Evolutionary conservation across 1,140 invertebrate genomes (phyloP).

Genomic region (Oryzaephilus surinamensis): DNA sequence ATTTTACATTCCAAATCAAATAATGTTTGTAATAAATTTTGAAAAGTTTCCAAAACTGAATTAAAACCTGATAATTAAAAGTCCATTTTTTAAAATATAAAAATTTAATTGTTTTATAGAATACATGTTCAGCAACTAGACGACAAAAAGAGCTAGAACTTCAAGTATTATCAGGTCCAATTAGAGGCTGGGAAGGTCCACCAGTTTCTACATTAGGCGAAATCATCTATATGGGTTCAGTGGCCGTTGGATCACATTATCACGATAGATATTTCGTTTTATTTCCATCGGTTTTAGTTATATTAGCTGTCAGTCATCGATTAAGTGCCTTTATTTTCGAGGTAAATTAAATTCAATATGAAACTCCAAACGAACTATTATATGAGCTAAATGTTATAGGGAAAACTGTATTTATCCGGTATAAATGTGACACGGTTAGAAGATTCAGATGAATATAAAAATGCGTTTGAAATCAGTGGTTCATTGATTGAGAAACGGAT

Average conservation of each 20-base stretch:
- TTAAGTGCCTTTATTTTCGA: conserved; percentile 94
- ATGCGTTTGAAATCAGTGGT: conserved; percentile 89
- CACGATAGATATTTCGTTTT: conserved; percentile 87
- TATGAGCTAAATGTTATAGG: too few species aligned
- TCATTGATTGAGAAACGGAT: conserved; percentile 82
- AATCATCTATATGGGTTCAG: conserved; percentile 77
- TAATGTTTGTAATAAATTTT: not conserved
- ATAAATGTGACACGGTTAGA: conserved; percentile 68
- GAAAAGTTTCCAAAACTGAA: too few species aligned
- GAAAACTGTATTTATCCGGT: conserved; percentile 79
- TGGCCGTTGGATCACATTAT: conserved; percentile 66
- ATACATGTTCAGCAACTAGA: conserved; percentile 69
- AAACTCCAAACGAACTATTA: not conserved
- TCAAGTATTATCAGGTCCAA: conserved; percentile 84
- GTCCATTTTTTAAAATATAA: too few species aligned
- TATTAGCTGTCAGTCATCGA: conserved; percentile 79
- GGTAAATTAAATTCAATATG: conserved; percentile 42
- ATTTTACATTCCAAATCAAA: too few species aligned
- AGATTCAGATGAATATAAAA: conserved; percentile 67
- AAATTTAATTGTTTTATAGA: conserved; percentile 46
- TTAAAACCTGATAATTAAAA: too few species aligned
- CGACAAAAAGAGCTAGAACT: conserved; percentile 94
- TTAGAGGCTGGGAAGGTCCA: conserved; percentile 93
- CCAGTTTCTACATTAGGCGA: conserved; percentile 64
- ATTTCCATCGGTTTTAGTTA: conserved; percentile 78